A percentile compares a stretch with the other conserved stretches of the same genome.
phyloP scores from a whole-genome alignment of 2,888 invertebrate species.

The Philonicus albiceps region DNA sequence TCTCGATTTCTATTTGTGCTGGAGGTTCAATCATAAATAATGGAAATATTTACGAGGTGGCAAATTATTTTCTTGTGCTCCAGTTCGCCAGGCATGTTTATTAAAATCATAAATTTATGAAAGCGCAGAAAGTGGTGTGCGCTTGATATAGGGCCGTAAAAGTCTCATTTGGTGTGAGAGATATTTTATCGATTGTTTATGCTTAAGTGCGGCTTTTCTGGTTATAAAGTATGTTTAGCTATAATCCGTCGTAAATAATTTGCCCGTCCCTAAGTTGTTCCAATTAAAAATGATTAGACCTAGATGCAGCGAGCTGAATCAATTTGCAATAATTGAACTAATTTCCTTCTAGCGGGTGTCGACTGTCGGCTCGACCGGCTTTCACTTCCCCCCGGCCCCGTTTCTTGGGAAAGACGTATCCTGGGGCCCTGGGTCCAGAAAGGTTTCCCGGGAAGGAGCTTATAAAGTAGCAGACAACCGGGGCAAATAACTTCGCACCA shows the following conservation, averaged over 20 bases:
- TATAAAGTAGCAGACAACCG: not conserved
- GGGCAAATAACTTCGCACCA: not conserved
- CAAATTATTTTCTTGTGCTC: not conserved
- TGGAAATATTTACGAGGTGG: not conserved
- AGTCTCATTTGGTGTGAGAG: not conserved
- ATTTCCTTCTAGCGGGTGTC: not conserved
- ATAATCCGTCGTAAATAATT: not conserved
- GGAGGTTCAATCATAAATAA: not conserved
- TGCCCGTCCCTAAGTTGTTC: not conserved
- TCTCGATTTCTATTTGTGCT: not conserved
- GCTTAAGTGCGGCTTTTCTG: not conserved
- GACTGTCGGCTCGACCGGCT: too few species aligned
- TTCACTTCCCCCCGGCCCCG: not conserved
- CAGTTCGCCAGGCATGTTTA: not conserved
- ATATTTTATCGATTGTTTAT: not conserved
- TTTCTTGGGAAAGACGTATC: not conserved
- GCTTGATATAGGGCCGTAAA: not conserved
- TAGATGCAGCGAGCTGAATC: not conserved
- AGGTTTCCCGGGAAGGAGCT: not conserved
- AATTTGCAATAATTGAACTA: not conserved
- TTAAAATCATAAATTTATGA: not conserved
- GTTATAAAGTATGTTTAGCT: not conserved
- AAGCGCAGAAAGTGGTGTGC: not conserved
- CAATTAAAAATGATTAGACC: not conserved
- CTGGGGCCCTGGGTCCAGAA: not conserved